Evolutionary conservation across 2,113 vertebrate species (phyloP).

Genomic region (Cynocephalus volans): DNA sequence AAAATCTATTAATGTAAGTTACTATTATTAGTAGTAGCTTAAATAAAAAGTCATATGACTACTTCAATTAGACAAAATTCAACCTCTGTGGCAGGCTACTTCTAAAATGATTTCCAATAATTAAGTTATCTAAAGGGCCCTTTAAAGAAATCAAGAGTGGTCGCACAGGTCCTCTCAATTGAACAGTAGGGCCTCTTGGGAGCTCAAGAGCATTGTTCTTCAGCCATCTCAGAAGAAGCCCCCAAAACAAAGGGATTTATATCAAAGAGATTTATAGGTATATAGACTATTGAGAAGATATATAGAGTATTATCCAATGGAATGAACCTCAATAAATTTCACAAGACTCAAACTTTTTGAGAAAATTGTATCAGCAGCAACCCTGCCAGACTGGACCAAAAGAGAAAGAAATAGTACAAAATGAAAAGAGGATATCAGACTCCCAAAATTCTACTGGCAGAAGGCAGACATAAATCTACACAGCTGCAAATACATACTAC

Average conservation of each 20-base stretch:
- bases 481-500: background rate
- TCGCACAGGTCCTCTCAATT: background rate
- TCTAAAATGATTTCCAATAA: background rate
- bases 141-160: background rate
- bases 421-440: background rate
- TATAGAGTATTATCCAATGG: background rate
- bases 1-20: constrained; percentile 7
- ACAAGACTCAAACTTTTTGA: constrained; percentile 13
- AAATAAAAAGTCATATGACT: background rate
- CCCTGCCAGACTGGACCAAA: constrained; percentile 7
- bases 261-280: background rate
- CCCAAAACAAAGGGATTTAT: background rate
- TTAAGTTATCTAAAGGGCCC: background rate
- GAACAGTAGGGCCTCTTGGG: background rate
- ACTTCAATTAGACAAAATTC: background rate
- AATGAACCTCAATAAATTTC: background rate
- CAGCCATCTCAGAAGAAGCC: background rate
- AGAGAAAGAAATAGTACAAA: background rate
- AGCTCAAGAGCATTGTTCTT: background rate
- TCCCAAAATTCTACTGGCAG: background rate
- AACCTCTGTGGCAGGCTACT: background rate
- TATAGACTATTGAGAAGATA: background rate
- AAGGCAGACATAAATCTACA: constrained; percentile 4
- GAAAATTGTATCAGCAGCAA: constrained; percentile 11
- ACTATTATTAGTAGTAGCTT: background rate